These are phyloP conservation scores for Cranoglanis bouderius DNA, from an alignment of 2,113 vertebrate genomes.

Conservation along the genomic window DNA sequence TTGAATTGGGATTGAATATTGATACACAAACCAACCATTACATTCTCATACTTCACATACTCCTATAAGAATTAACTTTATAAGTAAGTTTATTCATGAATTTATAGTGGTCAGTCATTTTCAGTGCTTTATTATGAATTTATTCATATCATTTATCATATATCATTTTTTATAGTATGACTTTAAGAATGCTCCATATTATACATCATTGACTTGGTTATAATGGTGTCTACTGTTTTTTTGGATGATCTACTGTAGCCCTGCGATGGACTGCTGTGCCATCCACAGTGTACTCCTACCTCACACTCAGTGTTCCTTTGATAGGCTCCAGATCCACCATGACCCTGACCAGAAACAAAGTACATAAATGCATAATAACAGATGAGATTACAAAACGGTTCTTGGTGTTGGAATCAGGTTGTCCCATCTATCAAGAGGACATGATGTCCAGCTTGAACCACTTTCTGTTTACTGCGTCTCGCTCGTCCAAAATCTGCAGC, in stretches of 20 bases:
- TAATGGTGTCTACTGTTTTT: not conserved
- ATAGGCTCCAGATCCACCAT: not conserved
- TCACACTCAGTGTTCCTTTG: not conserved
- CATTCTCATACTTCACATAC: not conserved
- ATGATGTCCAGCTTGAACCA: conserved; percentile 15
- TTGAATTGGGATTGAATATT: not conserved
- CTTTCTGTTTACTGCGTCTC: conserved; percentile 40
- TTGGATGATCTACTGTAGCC: not conserved
- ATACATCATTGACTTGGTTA: not conserved
- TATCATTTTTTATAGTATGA: not conserved
- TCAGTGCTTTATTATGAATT: too few relatives aligned
- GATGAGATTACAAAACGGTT: not conserved
- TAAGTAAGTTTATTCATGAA: not conserved
- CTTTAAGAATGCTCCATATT: not conserved
- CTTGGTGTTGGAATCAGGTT: not conserved
- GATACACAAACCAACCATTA: not conserved
- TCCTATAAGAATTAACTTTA: not conserved
- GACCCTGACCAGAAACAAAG: not conserved
- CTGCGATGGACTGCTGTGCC: not conserved
- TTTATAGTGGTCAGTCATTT: not conserved
- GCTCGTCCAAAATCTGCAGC: conserved; percentile 72
- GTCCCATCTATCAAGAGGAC: conserved; percentile 17
- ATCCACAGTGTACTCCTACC: not conserved
- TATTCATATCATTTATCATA: too few relatives aligned
- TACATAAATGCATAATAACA: not conserved